A percentile compares a stretch with the other conserved stretches of the same genome.
Evolutionary conservation across 2,113 vertebrate species (phyloP).

Genomic region (Nycticorax nycticorax): DNA sequence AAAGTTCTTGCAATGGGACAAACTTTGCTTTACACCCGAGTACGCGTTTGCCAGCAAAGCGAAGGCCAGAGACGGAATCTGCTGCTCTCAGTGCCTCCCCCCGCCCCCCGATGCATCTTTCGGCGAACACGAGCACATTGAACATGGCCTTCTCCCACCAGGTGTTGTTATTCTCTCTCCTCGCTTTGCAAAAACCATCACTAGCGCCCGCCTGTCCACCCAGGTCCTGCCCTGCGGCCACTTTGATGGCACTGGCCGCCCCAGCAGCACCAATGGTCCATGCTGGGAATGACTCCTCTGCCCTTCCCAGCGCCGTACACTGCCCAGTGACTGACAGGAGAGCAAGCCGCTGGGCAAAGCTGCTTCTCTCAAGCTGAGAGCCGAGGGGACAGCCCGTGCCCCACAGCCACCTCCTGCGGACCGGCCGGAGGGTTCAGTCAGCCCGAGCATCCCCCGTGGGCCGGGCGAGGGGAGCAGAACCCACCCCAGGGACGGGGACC

Average conservation of each 20-base stretch:
- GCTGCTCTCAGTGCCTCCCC: background rate
- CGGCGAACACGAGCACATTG: accelerated
- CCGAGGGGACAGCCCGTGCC: accelerated
- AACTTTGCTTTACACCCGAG: background rate
- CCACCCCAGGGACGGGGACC: background rate
- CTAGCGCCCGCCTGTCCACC: background rate
- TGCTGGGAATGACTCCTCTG: background rate
- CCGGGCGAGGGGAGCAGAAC: background rate
- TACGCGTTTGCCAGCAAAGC: accelerated
- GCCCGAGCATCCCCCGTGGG: background rate
- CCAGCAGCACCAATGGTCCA: background rate
- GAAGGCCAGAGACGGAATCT: background rate
- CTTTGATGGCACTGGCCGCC: background rate
- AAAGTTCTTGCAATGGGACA: background rate
- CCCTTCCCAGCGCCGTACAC: accelerated
- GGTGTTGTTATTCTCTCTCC: no score
- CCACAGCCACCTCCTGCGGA: background rate
- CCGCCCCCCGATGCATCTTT: accelerated
- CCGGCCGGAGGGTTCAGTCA: background rate
- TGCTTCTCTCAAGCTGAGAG: background rate
- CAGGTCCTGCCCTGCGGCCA: accelerated
- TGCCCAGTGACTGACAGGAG: background rate
- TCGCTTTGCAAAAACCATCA: background rate
- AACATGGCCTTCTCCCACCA: background rate
- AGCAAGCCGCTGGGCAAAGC: background rate